Evolutionary conservation across 2,113 vertebrate genomes (phyloP), one percentile per base, ranked within the genome.

Genomic region (Neopipo cinnamomea): DNA sequence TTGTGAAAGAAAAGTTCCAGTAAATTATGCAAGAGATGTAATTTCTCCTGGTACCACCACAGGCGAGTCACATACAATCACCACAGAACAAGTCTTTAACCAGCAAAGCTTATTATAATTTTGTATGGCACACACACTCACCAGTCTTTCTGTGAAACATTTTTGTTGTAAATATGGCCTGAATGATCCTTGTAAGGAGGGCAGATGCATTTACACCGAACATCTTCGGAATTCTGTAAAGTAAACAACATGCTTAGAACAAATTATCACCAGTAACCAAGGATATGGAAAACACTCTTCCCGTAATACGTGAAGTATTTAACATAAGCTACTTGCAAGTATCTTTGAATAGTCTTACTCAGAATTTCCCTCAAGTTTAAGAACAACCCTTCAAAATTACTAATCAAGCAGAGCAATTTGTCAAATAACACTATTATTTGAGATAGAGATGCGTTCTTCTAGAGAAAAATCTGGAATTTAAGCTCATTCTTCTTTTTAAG

Each of bases 101-200:
- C 9, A 88, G 14, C 14, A 50, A 55, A 21, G 27, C 4, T 72
- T 24, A 10, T 12, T 11, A 8, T 13, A 24, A 27, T 41, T 59
- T 23, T 66, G 21, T 50, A 55, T 24, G 25, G 39, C 61, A 63
- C 31, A 91, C 14, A 91, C 87, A 98, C 98, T 97, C 97, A 99
- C 99, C 99, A 99, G 96, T 99, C 99, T 96, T 99, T 99, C 89
- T 99, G 99, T 31, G 99, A 99, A 71, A 99, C 98, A 62, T 99
- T 99, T 97, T 99, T 98, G 91, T 99, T 99, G 98, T 99, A 99
- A 97, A 99, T 99, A 39, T 98, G 97, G 10, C 99, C 99, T 4
- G 98, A 96, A 23, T 98, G 96, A 1, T 99, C 99, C 98, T 98
- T 99, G 98, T 99, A 99, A 8, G 99, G 99, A 23, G 99, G 99